These are phyloP conservation scores for Stictocephala bisonia DNA, from an alignment of 2,888 invertebrate species.

Conservation along the genomic window DNA sequence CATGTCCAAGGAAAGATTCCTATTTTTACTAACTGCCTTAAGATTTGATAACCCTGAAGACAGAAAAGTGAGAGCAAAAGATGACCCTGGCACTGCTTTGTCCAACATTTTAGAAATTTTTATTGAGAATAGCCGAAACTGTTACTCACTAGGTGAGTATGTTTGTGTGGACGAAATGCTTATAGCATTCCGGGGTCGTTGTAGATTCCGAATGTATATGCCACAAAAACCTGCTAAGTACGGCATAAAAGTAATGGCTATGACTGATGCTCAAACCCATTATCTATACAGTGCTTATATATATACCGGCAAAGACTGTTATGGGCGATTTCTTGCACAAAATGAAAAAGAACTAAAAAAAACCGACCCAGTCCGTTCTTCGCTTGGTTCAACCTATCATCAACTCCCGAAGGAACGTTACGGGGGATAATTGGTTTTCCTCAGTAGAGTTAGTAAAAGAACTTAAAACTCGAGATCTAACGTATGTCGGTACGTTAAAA, in stretches of 20 bases:
- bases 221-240: slow-evolving; percentile 58
- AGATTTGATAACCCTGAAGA: too few relatives aligned
- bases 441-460: slow-evolving; percentile 58
- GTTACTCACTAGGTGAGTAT: too few relatives aligned
- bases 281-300: too few relatives aligned
- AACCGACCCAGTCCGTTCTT: slow-evolving; percentile 59
- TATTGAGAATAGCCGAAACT: too few relatives aligned
- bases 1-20: too few relatives aligned
- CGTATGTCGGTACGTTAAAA: slow-evolving; percentile 45
- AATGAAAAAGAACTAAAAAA: slow-evolving; percentile 55
- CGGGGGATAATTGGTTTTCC: slow-evolving; percentile 61
- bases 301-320: slow-evolving; percentile 59
- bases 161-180: too few relatives aligned
- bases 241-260: slow-evolving; percentile 56
- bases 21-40: too few relatives aligned
- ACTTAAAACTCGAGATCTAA: slow-evolving; percentile 37
- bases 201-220: too few relatives aligned
- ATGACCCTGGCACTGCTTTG: too few relatives aligned
- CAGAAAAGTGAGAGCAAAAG: too few relatives aligned
- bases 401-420: slow-evolving; percentile 59
- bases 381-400: slow-evolving; percentile 57
- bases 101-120: too few relatives aligned
- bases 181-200: too few relatives aligned
- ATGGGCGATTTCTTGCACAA: slow-evolving; percentile 57
- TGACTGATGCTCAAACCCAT: slow-evolving; percentile 56